Percentiles rank a stretch among this genome's conserved stretches.
phyloP scores from a whole-genome alignment of 2,888 invertebrate genomes.

The Mesorhabditis belari region DNA sequence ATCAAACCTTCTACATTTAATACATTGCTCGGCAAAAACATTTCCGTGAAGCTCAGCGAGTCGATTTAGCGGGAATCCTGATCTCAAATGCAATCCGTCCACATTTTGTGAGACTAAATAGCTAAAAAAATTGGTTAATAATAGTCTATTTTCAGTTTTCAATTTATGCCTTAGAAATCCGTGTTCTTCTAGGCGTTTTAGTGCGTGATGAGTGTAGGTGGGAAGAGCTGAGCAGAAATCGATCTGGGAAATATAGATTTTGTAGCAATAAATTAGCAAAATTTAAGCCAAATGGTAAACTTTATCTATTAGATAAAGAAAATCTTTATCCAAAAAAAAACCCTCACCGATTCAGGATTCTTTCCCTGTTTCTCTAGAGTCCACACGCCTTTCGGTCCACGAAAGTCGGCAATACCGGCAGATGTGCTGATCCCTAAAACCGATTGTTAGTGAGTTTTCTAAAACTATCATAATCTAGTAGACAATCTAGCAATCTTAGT shows the following conservation, averaged over 20 bases:
- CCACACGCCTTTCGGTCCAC: constrained; percentile 95
- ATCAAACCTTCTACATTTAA: constrained; percentile 67
- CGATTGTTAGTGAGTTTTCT: too few relatives aligned
- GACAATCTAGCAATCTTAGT: too few relatives aligned
- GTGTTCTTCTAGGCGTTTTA: constrained; percentile 71
- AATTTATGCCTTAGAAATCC: constrained; percentile 48
- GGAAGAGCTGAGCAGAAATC: constrained; percentile 82
- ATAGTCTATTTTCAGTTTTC: neutral
- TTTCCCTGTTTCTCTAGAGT: constrained; percentile 59
- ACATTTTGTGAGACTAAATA: constrained; percentile 88
- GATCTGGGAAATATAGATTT: constrained; percentile 70
- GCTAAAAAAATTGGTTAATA: constrained; percentile 1
- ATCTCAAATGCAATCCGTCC: constrained; percentile 87
- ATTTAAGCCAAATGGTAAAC: too few relatives aligned
- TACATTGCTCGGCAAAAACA: constrained; percentile 91
- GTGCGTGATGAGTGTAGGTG: constrained; percentile 85
- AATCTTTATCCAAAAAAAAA: too few relatives aligned
- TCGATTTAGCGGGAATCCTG: constrained; percentile 73
- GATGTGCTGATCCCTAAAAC: constrained; percentile 53
- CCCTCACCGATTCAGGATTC: constrained; percentile 64
- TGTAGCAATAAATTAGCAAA: too few relatives aligned
- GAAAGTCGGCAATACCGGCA: constrained; percentile 90
- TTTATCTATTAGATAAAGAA: too few relatives aligned
- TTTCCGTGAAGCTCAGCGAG: constrained; percentile 93
- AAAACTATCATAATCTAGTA: too few relatives aligned